Evolutionary conservation across 64 coral and sea anemone genomes (phyloP).

Genomic region (Acropora yongei): DNA sequence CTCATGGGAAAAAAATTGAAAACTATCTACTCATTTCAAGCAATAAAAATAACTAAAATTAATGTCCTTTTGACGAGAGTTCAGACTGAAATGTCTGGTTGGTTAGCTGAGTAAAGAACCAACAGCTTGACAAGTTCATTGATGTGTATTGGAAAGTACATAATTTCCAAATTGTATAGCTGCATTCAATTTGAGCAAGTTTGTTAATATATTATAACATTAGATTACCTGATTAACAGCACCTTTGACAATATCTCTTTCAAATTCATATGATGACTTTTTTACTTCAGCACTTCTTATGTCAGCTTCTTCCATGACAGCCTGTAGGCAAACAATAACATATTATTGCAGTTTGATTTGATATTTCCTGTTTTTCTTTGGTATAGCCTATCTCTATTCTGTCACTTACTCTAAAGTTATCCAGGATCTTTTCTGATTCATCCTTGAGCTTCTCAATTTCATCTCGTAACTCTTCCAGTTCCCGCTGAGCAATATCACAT

Average conservation of each 20-base stretch:
- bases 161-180: no score
- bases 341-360: background rate
- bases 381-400: background rate
- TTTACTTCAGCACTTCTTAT: constrained; percentile 98
- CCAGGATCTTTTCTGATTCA: constrained; percentile 98
- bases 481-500: constrained; percentile 98
- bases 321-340: constrained; percentile 32
- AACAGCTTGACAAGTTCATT: no score
- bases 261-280: constrained; percentile 97
- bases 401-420: constrained; percentile 89
- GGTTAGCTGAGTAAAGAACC: no score
- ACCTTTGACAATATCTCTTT: constrained; percentile 97
- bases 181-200: no score
- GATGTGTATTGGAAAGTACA: no score
- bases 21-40: no score
- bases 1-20: no score
- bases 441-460: constrained; percentile 94
- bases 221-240: constrained; percentile 89
- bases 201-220: no score
- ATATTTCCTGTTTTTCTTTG: no score
- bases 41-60: no score
- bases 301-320: constrained; percentile 99
- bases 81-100: no score
- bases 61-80: no score
- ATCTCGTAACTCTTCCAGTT: constrained; percentile 97